Percentiles rank a stretch among this genome's conserved stretches.
These are phyloP conservation scores for Adela reaumurella DNA, from an alignment of 2,888 invertebrate species.

Conservation along the genomic window DNA sequence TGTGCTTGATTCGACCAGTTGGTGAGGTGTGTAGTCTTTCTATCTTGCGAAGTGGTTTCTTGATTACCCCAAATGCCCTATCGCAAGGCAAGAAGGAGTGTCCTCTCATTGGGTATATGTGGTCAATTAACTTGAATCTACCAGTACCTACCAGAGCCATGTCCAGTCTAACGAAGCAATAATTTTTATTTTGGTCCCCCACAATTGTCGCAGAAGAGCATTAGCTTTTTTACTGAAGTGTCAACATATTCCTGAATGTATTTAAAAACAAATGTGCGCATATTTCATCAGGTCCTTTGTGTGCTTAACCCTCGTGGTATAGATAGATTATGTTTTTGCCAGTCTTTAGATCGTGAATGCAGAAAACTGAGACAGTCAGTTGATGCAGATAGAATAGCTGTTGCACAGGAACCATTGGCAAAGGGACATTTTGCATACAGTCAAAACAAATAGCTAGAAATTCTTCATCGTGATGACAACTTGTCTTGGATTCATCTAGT, in stretches of 20 bases:
- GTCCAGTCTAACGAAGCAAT: neutral
- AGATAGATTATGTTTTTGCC: slow-evolving; percentile 4
- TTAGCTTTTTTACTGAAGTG: slow-evolving; percentile 1
- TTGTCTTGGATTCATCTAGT: slow-evolving; percentile 7
- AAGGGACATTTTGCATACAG: slow-evolving; percentile 17
- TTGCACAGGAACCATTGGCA: slow-evolving; percentile 16
- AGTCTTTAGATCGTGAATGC: slow-evolving; percentile 10
- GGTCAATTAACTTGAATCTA: neutral
- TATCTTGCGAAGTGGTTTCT: neutral
- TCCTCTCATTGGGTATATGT: neutral
- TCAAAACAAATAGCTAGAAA: slow-evolving; percentile 15
- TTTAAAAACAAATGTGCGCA: too few species aligned
- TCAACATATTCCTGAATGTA: too few species aligned
- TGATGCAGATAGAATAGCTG: slow-evolving; percentile 17
- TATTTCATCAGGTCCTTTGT: slow-evolving; percentile 12
- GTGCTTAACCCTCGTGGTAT: slow-evolving; percentile 13
- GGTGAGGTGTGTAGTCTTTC: neutral
- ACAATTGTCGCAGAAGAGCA: slow-evolving; percentile 8
- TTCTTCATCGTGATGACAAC: slow-evolving; percentile 10
- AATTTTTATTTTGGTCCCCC: slow-evolving; percentile 7
- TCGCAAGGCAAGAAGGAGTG: neutral
- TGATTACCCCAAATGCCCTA: neutral
- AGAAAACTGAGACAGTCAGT: slow-evolving; percentile 12
- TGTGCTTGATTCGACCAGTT: neutral
- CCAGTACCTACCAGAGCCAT: neutral